These are phyloP conservation scores for Capreolus pygargus DNA, from an alignment of 2,113 vertebrate species.

Conservation along the genomic window DNA sequence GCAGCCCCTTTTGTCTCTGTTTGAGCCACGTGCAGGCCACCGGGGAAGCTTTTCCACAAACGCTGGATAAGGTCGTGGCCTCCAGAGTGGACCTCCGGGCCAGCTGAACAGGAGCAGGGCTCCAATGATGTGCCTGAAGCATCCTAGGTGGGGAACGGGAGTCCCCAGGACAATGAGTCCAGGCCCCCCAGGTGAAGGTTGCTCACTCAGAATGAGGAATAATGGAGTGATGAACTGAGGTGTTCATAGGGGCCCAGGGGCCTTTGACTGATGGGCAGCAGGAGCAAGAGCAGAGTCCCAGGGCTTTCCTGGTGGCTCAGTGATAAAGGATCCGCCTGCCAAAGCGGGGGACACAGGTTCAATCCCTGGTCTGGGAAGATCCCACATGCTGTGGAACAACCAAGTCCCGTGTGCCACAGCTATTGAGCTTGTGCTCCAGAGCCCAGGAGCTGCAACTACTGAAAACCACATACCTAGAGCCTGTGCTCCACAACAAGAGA, in stretches of 20 bases:
- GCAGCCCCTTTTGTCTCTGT: not conserved
- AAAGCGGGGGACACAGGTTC: not conserved
- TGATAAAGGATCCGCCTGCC: not conserved
- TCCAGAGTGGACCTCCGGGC: not conserved
- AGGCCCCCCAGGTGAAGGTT: rapidly evolving
- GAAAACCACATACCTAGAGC: not conserved
- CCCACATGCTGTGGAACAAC: not conserved
- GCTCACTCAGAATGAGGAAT: not conserved
- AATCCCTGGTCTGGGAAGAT: not conserved
- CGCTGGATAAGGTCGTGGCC: not conserved
- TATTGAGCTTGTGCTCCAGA: not conserved
- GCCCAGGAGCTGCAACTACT: not conserved
- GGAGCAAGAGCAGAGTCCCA: not conserved
- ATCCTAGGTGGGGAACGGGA: not conserved
- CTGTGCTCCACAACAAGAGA: not conserved
- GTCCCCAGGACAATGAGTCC: rapidly evolving
- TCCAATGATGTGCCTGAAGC: not conserved
- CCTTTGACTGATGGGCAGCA: not conserved
- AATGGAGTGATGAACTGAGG: rapidly evolving
- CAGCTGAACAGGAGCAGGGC: rapidly evolving
- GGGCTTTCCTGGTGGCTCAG: not conserved
- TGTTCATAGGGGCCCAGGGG: not conserved
- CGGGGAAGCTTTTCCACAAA: rapidly evolving
- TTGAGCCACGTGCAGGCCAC: not conserved
- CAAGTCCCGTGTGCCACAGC: not conserved